A percentile compares a stretch with the other conserved stretches of the same genome.
Evolutionary conservation across 2,888 invertebrate genomes (phyloP).

Genomic region (Dinocampus coccinellae): DNA sequence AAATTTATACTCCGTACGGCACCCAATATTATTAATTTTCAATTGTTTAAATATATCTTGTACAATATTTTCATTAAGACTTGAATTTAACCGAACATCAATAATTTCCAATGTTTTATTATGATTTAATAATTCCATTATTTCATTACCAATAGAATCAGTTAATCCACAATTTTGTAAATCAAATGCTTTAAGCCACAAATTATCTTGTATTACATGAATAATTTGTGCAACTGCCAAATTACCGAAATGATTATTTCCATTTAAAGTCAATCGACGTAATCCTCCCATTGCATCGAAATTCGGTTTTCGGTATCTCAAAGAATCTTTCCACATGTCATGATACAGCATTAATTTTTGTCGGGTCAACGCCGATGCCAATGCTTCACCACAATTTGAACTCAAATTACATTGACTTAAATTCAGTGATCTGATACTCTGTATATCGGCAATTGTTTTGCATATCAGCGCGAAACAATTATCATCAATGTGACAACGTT

Average conservation of each 20-base stretch:
- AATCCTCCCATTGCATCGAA: constrained; percentile 81
- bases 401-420: constrained; percentile 79
- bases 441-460: constrained; percentile 76
- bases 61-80: constrained; percentile 71
- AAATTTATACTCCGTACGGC: constrained; percentile 59
- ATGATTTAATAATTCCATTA: constrained; percentile 74
- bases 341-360: constrained; percentile 82
- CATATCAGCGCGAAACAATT: constrained; percentile 80
- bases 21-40: constrained; percentile 46
- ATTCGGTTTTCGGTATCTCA: constrained; percentile 82
- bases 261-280: constrained; percentile 78
- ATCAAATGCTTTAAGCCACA: constrained; percentile 86
- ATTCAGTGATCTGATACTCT: constrained; percentile 78
- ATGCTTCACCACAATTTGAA: constrained; percentile 74
- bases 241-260: constrained; percentile 79
- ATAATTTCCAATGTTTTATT: constrained; percentile 79
- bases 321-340: constrained; percentile 85
- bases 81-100: constrained; percentile 77
- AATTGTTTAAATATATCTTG: constrained; percentile 62
- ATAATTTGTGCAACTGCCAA: constrained; percentile 75
- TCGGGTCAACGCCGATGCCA: constrained; percentile 74
- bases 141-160: constrained; percentile 73
- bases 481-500: constrained; percentile 79
- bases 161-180: constrained; percentile 82
- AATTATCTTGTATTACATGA: constrained; percentile 81